Base-by-base conservation (phyloP, 2,113 vertebrate species). In the Spermophilus dauricus region DNA sequence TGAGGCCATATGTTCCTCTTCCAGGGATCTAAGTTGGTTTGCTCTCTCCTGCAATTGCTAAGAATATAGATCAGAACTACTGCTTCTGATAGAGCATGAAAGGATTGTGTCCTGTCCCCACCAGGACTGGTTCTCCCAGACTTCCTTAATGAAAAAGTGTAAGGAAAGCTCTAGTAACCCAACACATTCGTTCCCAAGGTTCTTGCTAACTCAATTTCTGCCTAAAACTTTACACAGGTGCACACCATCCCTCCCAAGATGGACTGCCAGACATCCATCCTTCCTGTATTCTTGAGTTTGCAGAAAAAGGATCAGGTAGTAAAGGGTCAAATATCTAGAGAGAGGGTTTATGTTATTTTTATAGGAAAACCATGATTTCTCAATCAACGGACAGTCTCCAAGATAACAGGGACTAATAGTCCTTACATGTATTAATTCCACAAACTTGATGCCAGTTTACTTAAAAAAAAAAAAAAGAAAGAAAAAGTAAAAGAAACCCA, bases 251-350 rank as follows among this genome's bases (percentile, higher is more conserved):
- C 30, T 75, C 39, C 89, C 24, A 89, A 75, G 39, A 39, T 4
- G 9, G 6, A 18, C 0, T 42, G 2, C 26, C 18, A 5, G 30
- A 0, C 5, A 10, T 17, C 20, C 17, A 13, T 5, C 7, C 30
- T 89, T 86, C 32, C 18, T 94, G 56, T 34, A 76, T 69, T 72
- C 76, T 80, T 39, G 58, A 95, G 2, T 83, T 58, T 28, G 18
- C 32, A 45, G 24, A 22, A 10, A 48, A 86, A 89, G 48, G 76
- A 3, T 63, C 28, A 34, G 37, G 78, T 82, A 89, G 5, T 26
- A 17, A 65, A 85, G 14, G 30, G 5, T 32, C 45, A 13, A 28
- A 89, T 45, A 32, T 4, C 3, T 13, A 42, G 72, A 63, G 4
- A 69, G 24, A 67, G 39, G 20, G n/a, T 1, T 2, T 34, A 39